These are phyloP conservation scores for Melanogrammus aeglefinus DNA, from an alignment of 2,797 vertebrate species.

Conservation along the genomic window DNA sequence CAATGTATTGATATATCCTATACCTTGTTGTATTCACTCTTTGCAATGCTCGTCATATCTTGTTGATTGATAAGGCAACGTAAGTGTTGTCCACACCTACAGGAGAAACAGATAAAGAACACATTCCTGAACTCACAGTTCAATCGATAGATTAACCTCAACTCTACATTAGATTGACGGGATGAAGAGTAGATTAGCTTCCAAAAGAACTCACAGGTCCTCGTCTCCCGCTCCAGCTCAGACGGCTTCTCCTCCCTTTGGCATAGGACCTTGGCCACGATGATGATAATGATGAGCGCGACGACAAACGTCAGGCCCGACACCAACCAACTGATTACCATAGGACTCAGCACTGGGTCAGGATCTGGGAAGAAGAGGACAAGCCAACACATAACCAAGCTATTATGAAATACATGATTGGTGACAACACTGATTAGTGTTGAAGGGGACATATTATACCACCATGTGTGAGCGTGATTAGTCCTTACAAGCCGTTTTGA, in stretches of 20 bases:
- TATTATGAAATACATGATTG: not conserved
- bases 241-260: constrained; percentile 71
- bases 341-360: constrained; percentile 71
- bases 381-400: not conserved
- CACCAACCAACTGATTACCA: constrained; percentile 77
- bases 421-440: too few species aligned
- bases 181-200: not conserved
- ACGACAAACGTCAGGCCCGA: constrained; percentile 72
- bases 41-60: constrained; percentile 26
- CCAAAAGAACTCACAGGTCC: constrained; percentile 67
- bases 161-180: not conserved
- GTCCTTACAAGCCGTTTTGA: too few species aligned
- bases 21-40: not conserved
- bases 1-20: not conserved
- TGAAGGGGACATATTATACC: too few species aligned
- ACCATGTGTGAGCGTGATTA: too few species aligned
- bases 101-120: constrained; percentile 25
- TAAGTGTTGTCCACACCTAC: constrained; percentile 80
- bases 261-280: constrained; percentile 69
- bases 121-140: not conserved
- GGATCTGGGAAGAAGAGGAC: constrained; percentile 57
- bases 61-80: constrained; percentile 74
- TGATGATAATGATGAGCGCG: constrained; percentile 66
- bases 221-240: constrained; percentile 74
- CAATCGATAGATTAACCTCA: not conserved